These are phyloP conservation scores for Tortricodes alternella DNA, from an alignment of 2,888 invertebrate genomes.

Conservation along the genomic window DNA sequence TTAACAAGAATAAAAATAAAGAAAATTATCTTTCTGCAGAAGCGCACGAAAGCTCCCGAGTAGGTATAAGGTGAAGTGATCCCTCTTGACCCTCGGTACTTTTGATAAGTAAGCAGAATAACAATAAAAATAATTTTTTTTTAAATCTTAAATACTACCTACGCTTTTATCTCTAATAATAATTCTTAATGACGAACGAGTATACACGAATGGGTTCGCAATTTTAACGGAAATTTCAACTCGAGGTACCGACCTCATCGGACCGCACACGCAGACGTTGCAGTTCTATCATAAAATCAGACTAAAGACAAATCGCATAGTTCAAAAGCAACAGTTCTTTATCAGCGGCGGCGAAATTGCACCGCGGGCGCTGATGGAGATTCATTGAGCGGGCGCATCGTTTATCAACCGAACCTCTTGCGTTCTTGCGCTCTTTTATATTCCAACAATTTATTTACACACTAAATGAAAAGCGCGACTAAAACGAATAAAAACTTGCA, in stretches of 20 bases:
- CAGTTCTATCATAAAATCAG: neutral
- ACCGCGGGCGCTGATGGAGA: constrained; percentile 72
- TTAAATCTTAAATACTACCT: no score
- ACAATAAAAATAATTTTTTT: neutral
- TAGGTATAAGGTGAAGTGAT: constrained; percentile 16
- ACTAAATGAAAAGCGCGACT: constrained; percentile 22
- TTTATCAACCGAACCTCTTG: constrained; percentile 68
- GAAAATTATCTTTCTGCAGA: constrained; percentile 18
- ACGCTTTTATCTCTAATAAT: no score
- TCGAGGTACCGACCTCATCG: no score
- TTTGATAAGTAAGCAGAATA: constrained; percentile 18
- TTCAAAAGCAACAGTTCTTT: constrained; percentile 45
- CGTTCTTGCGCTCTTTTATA: constrained; percentile 63
- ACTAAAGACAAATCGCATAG: constrained; percentile 15
- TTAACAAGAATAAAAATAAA: constrained; percentile 14
- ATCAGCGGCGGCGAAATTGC: constrained; percentile 54
- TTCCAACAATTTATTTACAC: constrained; percentile 24
- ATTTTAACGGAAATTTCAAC: no score
- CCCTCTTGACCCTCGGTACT: constrained; percentile 21
- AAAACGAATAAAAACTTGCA: constrained; percentile 19
- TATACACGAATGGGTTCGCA: no score
- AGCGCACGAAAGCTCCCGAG: constrained; percentile 24
- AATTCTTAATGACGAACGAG: no score
- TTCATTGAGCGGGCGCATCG: constrained; percentile 71
- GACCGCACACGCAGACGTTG: neutral